These are phyloP conservation scores for Pachypeltis micranthus DNA, from an alignment of 1,140 invertebrate species.

Conservation along the genomic window DNA sequence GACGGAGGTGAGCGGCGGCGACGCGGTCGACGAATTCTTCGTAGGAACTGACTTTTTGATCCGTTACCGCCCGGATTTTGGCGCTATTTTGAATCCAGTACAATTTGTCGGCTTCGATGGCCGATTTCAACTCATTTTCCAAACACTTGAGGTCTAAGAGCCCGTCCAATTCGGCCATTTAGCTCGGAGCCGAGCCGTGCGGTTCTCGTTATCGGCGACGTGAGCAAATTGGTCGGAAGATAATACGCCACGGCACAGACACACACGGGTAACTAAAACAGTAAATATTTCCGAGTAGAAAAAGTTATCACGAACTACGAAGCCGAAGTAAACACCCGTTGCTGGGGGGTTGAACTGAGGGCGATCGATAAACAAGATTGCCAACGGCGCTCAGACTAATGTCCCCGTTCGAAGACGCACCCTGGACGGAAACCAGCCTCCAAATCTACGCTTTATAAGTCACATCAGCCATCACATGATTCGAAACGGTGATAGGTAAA, in stretches of 20 bases:
- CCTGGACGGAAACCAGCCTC: no score
- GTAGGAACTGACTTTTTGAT: constrained; percentile 15
- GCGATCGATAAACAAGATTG: no score
- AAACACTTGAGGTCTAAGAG: constrained; percentile 13
- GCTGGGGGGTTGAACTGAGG: no score
- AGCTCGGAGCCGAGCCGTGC: no score
- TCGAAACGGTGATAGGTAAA: no score
- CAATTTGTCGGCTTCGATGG: constrained; percentile 11
- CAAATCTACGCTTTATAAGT: no score
- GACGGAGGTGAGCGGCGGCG: constrained; percentile 16
- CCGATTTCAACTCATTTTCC: constrained; percentile 11
- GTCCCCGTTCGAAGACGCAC: no score
- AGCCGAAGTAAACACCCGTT: not conserved
- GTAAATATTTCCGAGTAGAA: not conserved
- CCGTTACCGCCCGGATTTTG: constrained; percentile 12
- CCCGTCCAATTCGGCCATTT: not conserved
- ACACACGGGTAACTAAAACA: not conserved
- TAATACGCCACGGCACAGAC: not conserved
- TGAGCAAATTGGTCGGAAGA: no score
- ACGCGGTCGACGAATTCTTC: constrained; percentile 17
- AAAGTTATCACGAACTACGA: not conserved
- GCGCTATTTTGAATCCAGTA: constrained; percentile 14
- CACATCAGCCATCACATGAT: no score
- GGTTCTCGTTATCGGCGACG: no score
- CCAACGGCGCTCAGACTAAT: no score